Conservation (phyloP, 2,797 vertebrate species). For the Telmatherina bonti region DNA sequence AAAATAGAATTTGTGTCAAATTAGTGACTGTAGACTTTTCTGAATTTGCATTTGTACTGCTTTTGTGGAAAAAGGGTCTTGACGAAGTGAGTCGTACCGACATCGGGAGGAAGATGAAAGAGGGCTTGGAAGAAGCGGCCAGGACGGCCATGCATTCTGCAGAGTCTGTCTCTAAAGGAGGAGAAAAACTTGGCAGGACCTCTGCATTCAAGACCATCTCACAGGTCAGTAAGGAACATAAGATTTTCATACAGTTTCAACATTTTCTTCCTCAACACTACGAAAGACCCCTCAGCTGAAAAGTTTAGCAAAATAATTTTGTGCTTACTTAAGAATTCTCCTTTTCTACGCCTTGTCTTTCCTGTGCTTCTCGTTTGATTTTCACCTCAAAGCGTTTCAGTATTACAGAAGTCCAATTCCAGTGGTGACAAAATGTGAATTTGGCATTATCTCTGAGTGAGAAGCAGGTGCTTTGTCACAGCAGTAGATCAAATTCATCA, state of each 20-base stretch:
- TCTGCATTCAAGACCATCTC: conserved; percentile 91
- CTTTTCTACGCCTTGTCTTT: not conserved
- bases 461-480: too few species aligned
- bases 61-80: conserved; percentile 81
- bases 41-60: not conserved
- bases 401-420: too few species aligned
- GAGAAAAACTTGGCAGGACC: conserved; percentile 89
- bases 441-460: too few species aligned
- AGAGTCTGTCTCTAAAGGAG: conserved; percentile 88
- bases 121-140: conserved; percentile 90
- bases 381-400: not conserved
- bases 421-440: too few species aligned
- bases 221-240: conserved; percentile 80
- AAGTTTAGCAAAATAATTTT: too few species aligned
- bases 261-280: not conserved
- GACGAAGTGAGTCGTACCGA: conserved; percentile 90
- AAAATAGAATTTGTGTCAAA: not conserved
- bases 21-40: not conserved
- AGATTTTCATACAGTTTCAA: not conserved
- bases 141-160: conserved; percentile 90
- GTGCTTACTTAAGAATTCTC: not conserved
- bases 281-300: not conserved
- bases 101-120: conserved; percentile 91
- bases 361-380: not conserved
- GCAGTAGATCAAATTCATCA: too few species aligned